Percentiles rank a stretch among this genome's conserved stretches.
phyloP scores from a whole-genome alignment of 2,797 vertebrate genomes.

The Malacoctenus gilli region DNA sequence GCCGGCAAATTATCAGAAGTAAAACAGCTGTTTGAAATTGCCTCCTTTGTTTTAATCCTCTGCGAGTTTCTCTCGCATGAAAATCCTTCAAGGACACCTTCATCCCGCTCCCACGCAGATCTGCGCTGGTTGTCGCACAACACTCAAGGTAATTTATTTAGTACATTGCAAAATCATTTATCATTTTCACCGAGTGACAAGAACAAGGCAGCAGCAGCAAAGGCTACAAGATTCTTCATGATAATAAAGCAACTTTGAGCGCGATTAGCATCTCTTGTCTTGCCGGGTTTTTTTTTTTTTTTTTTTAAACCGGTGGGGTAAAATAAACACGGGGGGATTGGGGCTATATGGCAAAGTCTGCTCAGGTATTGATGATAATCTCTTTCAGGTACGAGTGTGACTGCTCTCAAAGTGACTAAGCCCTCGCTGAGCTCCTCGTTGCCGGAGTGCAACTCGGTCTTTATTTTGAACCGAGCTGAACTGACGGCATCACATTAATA shows the following conservation, averaged over 20 bases:
- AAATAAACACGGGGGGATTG: slow-evolving; percentile 50
- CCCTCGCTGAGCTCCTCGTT: slow-evolving; percentile 32
- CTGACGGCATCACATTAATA: too few relatives aligned
- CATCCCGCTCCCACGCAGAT: slow-evolving; percentile 54
- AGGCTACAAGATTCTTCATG: slow-evolving; percentile 42
- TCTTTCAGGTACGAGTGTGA: slow-evolving; percentile 39
- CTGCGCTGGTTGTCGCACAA: slow-evolving; percentile 36
- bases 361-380: slow-evolving; percentile 35
- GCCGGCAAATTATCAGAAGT: slow-evolving; percentile 9
- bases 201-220: slow-evolving; percentile 45
- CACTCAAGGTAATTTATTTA: slow-evolving; percentile 65
- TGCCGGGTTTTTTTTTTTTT: too few relatives aligned
- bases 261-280: slow-evolving; percentile 60
- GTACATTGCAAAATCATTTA: slow-evolving; percentile 65
- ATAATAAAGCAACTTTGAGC: slow-evolving; percentile 46
- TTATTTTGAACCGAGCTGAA: slow-evolving; percentile 25
- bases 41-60: slow-evolving; percentile 40
- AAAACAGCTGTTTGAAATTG: slow-evolving; percentile 18
- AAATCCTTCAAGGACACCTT: slow-evolving; percentile 66
- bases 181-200: slow-evolving; percentile 65
- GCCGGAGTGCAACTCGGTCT: slow-evolving; percentile 21
- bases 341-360: slow-evolving; percentile 57
- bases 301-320: slow-evolving; percentile 48
- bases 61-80: slow-evolving; percentile 44
- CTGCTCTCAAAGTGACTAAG: slow-evolving; percentile 37